These are phyloP conservation scores for Limulus polyphemus DNA, from an alignment of 2,888 invertebrate genomes.

Conservation along the genomic window DNA sequence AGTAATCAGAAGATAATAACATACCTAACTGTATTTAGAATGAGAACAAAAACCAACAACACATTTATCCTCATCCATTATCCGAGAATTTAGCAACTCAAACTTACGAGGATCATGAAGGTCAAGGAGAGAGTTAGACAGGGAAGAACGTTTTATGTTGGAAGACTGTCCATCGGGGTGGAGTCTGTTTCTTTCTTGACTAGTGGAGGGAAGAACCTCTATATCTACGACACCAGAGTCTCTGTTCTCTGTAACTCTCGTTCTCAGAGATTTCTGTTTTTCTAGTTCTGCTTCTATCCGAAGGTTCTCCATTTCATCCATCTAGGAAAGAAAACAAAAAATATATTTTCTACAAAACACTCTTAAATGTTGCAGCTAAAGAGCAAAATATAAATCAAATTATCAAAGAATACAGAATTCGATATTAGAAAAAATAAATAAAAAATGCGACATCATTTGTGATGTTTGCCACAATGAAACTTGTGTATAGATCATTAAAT, in stretches of 20 bases:
- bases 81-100: neutral
- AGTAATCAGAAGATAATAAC: too few relatives aligned
- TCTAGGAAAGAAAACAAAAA: neutral
- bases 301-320: slow-evolving; percentile 5
- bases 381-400: too few relatives aligned
- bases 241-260: neutral
- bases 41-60: neutral
- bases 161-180: too few relatives aligned
- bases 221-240: slow-evolving; percentile 5
- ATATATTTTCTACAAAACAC: too few relatives aligned
- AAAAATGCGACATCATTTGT: too few relatives aligned
- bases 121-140: slow-evolving; percentile 4
- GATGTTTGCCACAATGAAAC: too few relatives aligned
- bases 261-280: neutral
- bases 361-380: too few relatives aligned
- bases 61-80: too few relatives aligned
- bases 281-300: slow-evolving; percentile 4
- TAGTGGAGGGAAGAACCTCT: neutral
- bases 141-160: neutral
- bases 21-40: too few relatives aligned
- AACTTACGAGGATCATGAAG: slow-evolving; percentile 2
- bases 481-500: too few relatives aligned
- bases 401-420: too few relatives aligned
- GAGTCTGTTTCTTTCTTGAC: neutral
- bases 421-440: too few relatives aligned